Conservation (phyloP, 1,140 invertebrate species). For the Drosophila setifemur region DNA sequence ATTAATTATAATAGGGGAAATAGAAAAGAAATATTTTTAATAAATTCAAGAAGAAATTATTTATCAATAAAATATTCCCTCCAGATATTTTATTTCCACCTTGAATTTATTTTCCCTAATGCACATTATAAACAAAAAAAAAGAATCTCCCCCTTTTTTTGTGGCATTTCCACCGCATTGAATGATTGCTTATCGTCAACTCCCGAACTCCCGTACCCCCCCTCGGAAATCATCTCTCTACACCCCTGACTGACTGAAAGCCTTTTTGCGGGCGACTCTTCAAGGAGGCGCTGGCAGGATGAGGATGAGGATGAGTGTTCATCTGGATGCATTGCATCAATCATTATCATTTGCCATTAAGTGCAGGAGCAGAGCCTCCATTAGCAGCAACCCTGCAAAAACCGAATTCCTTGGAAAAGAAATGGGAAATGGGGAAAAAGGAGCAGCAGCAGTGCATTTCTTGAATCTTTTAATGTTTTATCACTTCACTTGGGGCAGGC, state of each 20-base stretch:
- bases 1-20: too few relatives aligned
- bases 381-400: conserved; percentile 68
- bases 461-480: conserved; percentile 79
- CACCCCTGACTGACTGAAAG: conserved; percentile 12
- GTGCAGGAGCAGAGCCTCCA: conserved; percentile 52
- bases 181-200: conserved; percentile 67
- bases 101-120: conserved; percentile 64
- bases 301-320: not conserved
- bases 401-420: not conserved
- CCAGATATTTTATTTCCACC: too few relatives aligned
- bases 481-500: conserved; percentile 74
- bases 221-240: too few relatives aligned
- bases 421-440: not conserved
- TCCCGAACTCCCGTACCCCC: too few relatives aligned
- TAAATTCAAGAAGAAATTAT: too few relatives aligned
- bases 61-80: too few relatives aligned
- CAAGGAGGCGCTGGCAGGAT: not conserved
- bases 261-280: conserved; percentile 30
- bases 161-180: conserved; percentile 39
- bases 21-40: too few relatives aligned
- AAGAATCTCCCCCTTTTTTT: not conserved
- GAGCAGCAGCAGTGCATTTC: conserved; percentile 35
- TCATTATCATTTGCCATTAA: conserved; percentile 80
- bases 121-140: conserved; percentile 28
- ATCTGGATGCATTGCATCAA: conserved; percentile 62